Evolutionary conservation across 2,113 vertebrate genomes (phyloP), one percentile per base, ranked within the genome.

Genomic region (Hippopotamus amphibius): DNA sequence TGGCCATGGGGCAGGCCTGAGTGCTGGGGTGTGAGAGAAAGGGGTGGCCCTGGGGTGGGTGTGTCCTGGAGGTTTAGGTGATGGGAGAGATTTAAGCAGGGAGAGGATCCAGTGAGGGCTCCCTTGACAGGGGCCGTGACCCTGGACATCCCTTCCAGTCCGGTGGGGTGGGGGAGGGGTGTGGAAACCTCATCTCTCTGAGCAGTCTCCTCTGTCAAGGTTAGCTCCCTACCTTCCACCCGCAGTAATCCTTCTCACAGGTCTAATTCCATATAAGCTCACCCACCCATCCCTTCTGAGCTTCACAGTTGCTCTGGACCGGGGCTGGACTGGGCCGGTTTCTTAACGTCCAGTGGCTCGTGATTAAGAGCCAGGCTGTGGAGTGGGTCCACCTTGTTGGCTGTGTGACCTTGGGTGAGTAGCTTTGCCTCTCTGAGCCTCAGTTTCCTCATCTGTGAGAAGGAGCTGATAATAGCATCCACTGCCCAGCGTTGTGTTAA

Each of bases 221-320:
- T 87, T 83, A 88, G 43, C 84, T n/a, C 22, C 50, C 11, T 1
- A 0, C 24, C n/a, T 74, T 19, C 43, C 26, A 5, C 37, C 6
- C 50, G 12, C 41, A 17, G 16, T 95, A 93, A 93, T 92, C 88
- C 95, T 63, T 37, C 65, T 76, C 79, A 14, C 65, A 55, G 50
- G 46, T 37, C 65, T 96, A 91, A 95, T 93, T 88, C 94, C 59
- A 3, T 2, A 7, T 95, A 97, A 96, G 93, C 94, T 14, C 1
- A 0, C 61, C 94, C 88, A 37, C n/a, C 79, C 76, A 6, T 37
- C 59, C 94, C 46, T 57, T 33, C 43, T 79, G 87, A 92, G 90
- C 79, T n/a, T 82, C 26, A 28, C 7, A 19, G 53, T 82, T 63
- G 59, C 37, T 68, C 48, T 41, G 81, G 37, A 53, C 48, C 5